These are phyloP conservation scores for Struthidea cinerea DNA, from an alignment of 2,113 vertebrate genomes.

Conservation along the genomic window DNA sequence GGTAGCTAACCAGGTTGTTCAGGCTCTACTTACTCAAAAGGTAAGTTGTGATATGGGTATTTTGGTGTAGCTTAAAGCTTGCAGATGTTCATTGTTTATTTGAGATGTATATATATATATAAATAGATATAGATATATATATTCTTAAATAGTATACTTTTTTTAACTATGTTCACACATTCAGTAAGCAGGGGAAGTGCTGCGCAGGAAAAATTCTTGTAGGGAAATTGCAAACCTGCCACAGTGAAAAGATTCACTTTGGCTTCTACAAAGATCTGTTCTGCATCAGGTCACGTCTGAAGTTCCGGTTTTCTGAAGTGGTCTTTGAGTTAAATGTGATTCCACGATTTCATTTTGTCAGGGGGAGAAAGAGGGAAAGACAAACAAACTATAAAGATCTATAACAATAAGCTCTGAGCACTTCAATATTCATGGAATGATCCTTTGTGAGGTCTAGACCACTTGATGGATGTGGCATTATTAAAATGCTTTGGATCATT, in stretches of 20 bases:
- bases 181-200: background rate
- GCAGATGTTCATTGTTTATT: background rate
- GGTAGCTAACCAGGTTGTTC: conserved; percentile 94
- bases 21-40: conserved; percentile 94
- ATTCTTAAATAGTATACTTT: background rate
- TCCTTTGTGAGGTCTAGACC: background rate
- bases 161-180: background rate
- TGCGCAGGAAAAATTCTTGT: background rate
- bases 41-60: conserved; percentile 62
- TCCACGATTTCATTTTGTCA: background rate
- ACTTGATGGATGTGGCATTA: conserved; percentile 46
- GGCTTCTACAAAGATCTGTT: background rate
- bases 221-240: background rate
- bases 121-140: background rate
- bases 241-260: background rate
- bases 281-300: background rate
- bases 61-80: background rate
- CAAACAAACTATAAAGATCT: background rate
- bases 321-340: background rate
- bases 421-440: conserved; percentile 13
- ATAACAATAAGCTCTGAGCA: background rate
- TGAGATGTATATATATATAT: background rate
- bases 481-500: conserved; percentile 56
- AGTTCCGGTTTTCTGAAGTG: background rate
- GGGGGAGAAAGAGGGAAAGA: background rate